Evolutionary conservation across 2,113 vertebrate genomes (phyloP).

Genomic region (Carassius carassius): DNA sequence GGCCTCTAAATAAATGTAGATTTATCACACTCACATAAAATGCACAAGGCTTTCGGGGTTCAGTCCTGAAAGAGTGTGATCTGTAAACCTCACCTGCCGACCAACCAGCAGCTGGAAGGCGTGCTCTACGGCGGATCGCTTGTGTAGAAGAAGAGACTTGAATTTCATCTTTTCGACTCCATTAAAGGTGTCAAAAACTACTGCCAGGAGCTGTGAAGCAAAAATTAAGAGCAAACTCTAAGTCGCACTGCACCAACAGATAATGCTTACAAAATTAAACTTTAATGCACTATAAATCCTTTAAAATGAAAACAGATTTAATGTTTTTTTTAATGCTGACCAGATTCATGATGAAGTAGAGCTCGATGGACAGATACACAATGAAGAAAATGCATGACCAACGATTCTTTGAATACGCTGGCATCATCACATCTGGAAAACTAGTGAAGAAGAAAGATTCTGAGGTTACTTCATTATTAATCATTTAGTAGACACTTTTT

Average conservation of each 20-base stretch:
- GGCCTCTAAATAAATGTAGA: constrained; percentile 77
- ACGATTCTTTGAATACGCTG: constrained; percentile 88
- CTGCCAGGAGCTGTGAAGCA: constrained; percentile 84
- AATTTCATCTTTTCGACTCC: constrained; percentile 98
- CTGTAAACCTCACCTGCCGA: constrained; percentile 78
- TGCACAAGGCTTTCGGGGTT: not conserved
- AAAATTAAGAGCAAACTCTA: not conserved
- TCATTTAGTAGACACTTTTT: not conserved
- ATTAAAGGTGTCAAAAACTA: constrained; percentile 97
- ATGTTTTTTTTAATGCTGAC: constrained; percentile 63
- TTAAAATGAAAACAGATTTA: not conserved
- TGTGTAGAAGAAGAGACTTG: constrained; percentile 94
- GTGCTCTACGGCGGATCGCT: constrained; percentile 89
- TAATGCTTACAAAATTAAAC: not conserved
- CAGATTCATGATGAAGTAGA: constrained; percentile 99
- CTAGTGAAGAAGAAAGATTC: constrained; percentile 64
- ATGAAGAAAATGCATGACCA: constrained; percentile 99
- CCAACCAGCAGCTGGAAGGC: constrained; percentile 87
- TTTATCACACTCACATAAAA: not conserved
- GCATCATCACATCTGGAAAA: constrained; percentile 99
- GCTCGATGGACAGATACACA: constrained; percentile 97
- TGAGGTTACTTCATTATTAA: not conserved
- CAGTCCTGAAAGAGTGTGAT: not conserved
- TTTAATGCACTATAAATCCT: not conserved
- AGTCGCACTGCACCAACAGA: not conserved